Evolutionary conservation across 92 coral and sea anemone species (phyloP).

Genomic region (Parazoanthus swiftii): DNA sequence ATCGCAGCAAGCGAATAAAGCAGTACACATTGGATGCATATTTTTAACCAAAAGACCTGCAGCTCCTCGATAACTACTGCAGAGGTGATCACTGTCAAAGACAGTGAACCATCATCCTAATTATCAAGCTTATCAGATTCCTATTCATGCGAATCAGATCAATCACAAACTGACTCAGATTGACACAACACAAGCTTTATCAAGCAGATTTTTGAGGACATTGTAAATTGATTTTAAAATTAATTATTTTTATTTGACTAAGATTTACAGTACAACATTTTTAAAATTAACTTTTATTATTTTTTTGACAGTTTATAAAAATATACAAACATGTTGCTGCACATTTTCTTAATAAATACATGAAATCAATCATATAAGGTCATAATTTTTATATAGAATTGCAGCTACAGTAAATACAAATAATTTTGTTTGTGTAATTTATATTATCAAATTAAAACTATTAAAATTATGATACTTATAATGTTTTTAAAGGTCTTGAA

Average conservation of each 20-base stretch:
- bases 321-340: neutral
- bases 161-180: conserved; percentile 33
- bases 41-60: conserved; percentile 14
- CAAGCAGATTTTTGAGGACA: conserved; percentile 4
- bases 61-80: conserved; percentile 30
- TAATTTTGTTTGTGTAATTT: conserved; percentile 18
- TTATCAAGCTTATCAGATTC: conserved; percentile 25
- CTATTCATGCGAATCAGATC: neutral
- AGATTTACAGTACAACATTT: conserved; percentile 30
- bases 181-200: conserved; percentile 13
- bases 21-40: conserved; percentile 33
- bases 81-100: conserved; percentile 35
- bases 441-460: conserved; percentile 23
- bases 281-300: conserved; percentile 10
- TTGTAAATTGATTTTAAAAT: conserved; percentile 17
- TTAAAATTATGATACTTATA: conserved; percentile 11
- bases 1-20: conserved; percentile 1
- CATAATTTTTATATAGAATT: conserved; percentile 2
- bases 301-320: conserved; percentile 1
- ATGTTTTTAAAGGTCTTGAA: conserved; percentile 5
- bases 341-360: conserved; percentile 9
- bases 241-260: neutral
- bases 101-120: conserved; percentile 35
- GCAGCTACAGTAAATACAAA: neutral
- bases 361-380: neutral